Conservation (phyloP, 2,888 invertebrate species). For the Dichetophora obliterata region DNA sequence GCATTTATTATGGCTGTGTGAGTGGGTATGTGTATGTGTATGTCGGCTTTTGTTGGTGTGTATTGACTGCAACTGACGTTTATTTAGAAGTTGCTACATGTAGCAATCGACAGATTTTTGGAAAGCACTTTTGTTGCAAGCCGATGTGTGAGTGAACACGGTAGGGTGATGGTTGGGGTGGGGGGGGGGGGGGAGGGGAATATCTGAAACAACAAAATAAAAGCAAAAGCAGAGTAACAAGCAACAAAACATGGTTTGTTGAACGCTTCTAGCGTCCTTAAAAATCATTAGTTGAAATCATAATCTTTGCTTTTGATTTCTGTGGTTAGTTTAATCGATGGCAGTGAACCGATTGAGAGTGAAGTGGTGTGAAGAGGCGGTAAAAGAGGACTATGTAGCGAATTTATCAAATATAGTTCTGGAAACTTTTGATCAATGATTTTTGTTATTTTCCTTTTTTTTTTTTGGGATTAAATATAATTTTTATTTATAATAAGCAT, state of each 20-base stretch:
- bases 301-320: constrained; percentile 38
- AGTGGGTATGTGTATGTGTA: too few relatives aligned
- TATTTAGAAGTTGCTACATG: neutral
- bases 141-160: too few relatives aligned
- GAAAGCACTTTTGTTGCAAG: neutral
- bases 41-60: too few relatives aligned
- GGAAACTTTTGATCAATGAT: neutral
- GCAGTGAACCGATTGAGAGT: neutral
- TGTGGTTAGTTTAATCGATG: neutral
- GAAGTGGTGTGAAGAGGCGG: neutral
- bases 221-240: neutral
- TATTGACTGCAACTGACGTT: too few relatives aligned
- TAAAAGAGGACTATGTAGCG: neutral
- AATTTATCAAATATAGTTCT: neutral
- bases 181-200: neutral
- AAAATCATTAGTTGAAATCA: constrained; percentile 43
- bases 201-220: neutral
- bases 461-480: neutral
- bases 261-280: neutral
- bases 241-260: neutral
- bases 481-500: neutral
- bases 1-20: too few relatives aligned
- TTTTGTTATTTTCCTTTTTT: neutral
- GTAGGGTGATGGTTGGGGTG: too few relatives aligned
- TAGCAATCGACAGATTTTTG: neutral